Conservation (phyloP, 2,888 invertebrate species). For the Microctonus brassicae region DNA sequence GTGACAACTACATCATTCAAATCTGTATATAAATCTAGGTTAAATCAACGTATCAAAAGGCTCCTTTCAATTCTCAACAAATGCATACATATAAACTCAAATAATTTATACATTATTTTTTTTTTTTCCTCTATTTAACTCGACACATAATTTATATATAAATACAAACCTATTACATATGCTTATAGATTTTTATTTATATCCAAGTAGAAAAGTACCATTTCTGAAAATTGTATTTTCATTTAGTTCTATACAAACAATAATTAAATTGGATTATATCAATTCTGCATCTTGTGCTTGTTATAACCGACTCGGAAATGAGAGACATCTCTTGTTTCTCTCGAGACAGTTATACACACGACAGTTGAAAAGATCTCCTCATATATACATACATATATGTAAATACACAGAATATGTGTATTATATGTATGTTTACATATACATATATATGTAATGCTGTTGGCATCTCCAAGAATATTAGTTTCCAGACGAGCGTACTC, state of each 20-base stretch:
- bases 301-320: not conserved
- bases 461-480: not conserved
- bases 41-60: not conserved
- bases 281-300: not conserved
- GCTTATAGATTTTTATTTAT: not conserved
- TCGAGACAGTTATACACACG: not conserved
- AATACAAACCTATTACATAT: not conserved
- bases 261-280: not conserved
- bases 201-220: no score
- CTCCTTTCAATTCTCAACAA: not conserved
- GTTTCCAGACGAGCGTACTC: conserved; percentile 8
- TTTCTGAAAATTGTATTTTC: not conserved
- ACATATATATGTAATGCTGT: not conserved
- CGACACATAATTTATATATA: no score
- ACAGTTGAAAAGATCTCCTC: not conserved
- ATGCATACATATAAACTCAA: not conserved
- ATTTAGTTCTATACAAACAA: not conserved
- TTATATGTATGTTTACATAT: no score
- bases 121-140: no score
- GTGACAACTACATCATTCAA: not conserved
- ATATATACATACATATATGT: not conserved
- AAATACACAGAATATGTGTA: no score
- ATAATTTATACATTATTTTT: no score
- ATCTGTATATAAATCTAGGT: conserved; percentile 2
- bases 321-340: not conserved